Conservation (phyloP, 2,797 vertebrate genomes). For the Micromesistius poutassou region DNA sequence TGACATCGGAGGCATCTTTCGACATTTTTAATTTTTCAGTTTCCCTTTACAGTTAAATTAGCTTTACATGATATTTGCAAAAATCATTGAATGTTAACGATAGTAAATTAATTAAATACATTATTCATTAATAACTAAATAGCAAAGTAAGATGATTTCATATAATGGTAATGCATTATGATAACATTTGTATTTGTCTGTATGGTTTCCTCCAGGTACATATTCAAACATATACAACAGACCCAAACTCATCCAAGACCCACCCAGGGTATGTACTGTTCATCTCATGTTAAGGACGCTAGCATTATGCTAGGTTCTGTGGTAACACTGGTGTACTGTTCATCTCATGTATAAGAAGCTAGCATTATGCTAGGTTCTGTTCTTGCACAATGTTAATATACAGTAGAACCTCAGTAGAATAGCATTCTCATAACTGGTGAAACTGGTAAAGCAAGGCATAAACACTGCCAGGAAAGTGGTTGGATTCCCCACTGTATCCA, state of each 20-base stretch:
- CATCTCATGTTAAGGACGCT: background rate
- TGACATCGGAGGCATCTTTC: background rate
- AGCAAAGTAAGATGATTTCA: background rate
- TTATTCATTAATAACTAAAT: background rate
- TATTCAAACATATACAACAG: conserved; percentile 96
- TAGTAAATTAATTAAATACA: background rate
- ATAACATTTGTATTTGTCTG: background rate
- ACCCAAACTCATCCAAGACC: conserved; percentile 88
- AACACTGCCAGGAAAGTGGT: background rate
- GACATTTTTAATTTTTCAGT: background rate
- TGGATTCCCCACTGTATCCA: background rate
- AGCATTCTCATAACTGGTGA: no score
- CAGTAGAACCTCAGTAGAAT: no score
- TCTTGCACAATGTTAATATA: no score
- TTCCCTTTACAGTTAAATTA: background rate
- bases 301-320: background rate
- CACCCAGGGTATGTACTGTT: conserved; percentile 77
- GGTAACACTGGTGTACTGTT: background rate
- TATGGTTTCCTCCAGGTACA: conserved; percentile 74
- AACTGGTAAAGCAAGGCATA: no score
- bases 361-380: background rate
- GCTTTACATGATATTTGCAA: no score
- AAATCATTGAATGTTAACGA: no score
- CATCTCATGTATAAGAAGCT: background rate
- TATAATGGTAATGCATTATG: background rate